Base-by-base conservation (phyloP, 2,888 invertebrate genomes). In the Hypselothyrea guttata region DNA sequence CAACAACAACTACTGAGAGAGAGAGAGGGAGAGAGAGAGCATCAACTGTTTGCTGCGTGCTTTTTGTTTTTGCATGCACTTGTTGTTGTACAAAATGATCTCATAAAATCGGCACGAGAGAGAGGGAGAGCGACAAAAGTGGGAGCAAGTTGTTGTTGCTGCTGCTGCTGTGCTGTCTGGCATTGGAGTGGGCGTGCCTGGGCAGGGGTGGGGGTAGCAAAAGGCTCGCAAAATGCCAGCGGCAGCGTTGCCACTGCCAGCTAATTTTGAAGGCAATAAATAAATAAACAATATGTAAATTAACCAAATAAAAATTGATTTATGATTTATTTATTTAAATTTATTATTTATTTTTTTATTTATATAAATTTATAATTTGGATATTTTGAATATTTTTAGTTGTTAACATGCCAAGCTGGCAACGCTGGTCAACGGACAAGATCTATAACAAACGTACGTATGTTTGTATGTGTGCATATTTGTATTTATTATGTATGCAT, bases 71-170 rank as follows among this genome's bases (percentile, higher is more conserved):
- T 63, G 63, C 73, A 63, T 63, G 57, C 48, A 27, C 49, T 56
- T 66, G 37, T 57, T 59, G 46, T 46, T 28, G 35, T 49, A 65
- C 49, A 72, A 79, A 78, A 86, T 86, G 86, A 86, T 86, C 86
- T 86, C 86, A 86, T 84, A 75, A 72, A 72, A 75, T 69, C 73
- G 69, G 60, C 59, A 76, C 68, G 79, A 75, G 61, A 58, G 57
- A 54, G 52, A 67, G 79, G 71, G 61, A 58, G 57, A 54, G 52
- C 62, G 51, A 51, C 49, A 67, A 66, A 71, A 68, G 57, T 44
- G 72, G 81, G 57, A 75, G 53, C 81, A 75, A 71, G 72, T 53
- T 82, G 60, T 34, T 61, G 54, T 41, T 38, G 62, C 18, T 56
- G 51, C 18, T 41, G 47, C 18, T 13, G 8, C 7, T 42, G 42